Evolutionary conservation across 1,140 invertebrate genomes (phyloP), one percentile per base, ranked within the genome.

Genomic region (Platyura marginata): DNA sequence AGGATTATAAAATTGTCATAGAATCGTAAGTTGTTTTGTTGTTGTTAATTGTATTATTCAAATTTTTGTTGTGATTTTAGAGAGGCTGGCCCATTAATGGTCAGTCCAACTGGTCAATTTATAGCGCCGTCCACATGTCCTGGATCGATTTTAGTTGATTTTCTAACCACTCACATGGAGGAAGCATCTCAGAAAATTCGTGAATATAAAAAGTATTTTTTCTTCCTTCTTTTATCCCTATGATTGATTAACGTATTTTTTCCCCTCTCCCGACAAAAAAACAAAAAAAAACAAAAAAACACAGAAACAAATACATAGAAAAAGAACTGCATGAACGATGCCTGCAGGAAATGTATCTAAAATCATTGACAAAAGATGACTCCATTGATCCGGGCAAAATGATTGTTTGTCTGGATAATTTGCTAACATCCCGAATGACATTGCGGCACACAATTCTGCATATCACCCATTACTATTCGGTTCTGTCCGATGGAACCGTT

Each of bases 41-140:
- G 41, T 29, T 43, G 23, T 45, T 42, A 50, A 18, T 22, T 41
- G 11, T 41, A 19, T 21, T 33, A 16, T 41, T 38, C 22, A 42
- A 43, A 37, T 41, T 11, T 44, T 33, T 32, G 10, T 20, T 25
- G 16, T 47, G n/a, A 16, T 34, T 37, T 20, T 21, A 87, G 83
- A 16, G 87, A 89, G 63, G 81, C 87, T 15, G 87, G 88, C 2
- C 88, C 88, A 1, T 55, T 94, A 33, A 91, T 90, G 84, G 70
- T 93, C n/a, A 88, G 85, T 6, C 86, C 86, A 1, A 90, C 83
- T 29, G 89, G 89, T 18, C 86, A 92, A 62, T 86, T 93, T 49
- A 89, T 92, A 36, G 84, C 86, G 0, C 89, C 89, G 20, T 79
- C 83, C 15, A 86, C 86, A 0, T 90, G 87, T 59, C 88, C 89